phyloP scores from a whole-genome alignment of 2,113 vertebrate species.

The Plestiodon gilberti region DNA sequence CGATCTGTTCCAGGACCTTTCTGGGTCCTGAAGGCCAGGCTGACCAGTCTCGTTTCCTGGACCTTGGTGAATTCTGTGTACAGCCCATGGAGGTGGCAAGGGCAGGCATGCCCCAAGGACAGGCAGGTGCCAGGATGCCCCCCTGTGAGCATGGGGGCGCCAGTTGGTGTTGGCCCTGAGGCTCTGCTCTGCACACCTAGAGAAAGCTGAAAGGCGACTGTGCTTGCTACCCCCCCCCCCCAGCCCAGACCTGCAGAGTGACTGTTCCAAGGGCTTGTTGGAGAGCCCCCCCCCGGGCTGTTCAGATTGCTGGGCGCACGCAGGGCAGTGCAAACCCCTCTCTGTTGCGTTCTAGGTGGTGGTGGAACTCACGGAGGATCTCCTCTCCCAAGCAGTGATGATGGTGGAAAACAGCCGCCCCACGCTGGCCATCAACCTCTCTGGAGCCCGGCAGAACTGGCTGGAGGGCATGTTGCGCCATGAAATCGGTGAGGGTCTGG shows the following conservation, averaged over 20 bases:
- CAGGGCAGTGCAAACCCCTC: background rate
- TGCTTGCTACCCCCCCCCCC: background rate
- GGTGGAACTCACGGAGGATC: conserved; percentile 92
- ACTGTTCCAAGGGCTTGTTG: background rate
- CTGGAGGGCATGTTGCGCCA: conserved; percentile 97
- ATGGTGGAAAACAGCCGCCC: conserved; percentile 95
- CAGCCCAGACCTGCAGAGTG: too few relatives aligned
- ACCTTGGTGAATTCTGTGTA: too few relatives aligned
- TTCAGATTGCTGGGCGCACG: too few relatives aligned
- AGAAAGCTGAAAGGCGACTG: background rate
- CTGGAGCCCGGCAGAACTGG: conserved; percentile 94
- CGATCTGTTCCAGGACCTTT: too few relatives aligned
- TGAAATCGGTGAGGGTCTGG: conserved; percentile 86
- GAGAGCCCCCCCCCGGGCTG: too few relatives aligned
- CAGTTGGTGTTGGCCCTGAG: background rate
- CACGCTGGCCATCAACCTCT: conserved; percentile 93
- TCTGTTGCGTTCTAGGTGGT: conserved; percentile 81
- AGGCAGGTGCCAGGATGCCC: background rate
- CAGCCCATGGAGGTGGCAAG: too few relatives aligned
- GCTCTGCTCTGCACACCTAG: background rate
- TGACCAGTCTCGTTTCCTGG: too few relatives aligned
- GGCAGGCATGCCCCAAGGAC: background rate
- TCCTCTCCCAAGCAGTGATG: conserved; percentile 96
- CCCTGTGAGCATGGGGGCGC: too few relatives aligned
- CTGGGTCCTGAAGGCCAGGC: too few relatives aligned